Evolutionary conservation across 2,113 vertebrate genomes (phyloP).

Genomic region (Perca schrenkii): DNA sequence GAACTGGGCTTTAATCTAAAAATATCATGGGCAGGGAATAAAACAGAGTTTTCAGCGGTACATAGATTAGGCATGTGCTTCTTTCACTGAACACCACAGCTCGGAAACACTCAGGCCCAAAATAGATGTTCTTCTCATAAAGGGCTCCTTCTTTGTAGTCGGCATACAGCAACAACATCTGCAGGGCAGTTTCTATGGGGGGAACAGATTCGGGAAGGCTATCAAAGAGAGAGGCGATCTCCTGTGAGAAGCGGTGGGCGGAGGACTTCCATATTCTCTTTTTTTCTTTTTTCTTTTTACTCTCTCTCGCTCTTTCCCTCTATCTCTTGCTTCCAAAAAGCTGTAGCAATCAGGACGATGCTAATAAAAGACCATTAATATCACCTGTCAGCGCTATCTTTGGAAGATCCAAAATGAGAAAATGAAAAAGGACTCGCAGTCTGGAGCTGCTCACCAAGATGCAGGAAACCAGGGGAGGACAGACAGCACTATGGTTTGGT

Average conservation of each 20-base stretch:
- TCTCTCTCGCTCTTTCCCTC: conserved; percentile 44
- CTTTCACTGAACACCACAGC: conserved; percentile 73
- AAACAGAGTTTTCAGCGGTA: conserved; percentile 79
- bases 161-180: conserved; percentile 86
- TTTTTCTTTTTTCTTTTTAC: conserved; percentile 33
- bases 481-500: neutral
- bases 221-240: conserved; percentile 87
- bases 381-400: conserved; percentile 84
- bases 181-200: conserved; percentile 87
- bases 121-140: conserved; percentile 87
- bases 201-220: conserved; percentile 84
- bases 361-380: conserved; percentile 86
- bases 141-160: conserved; percentile 89
- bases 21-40: conserved; percentile 83
- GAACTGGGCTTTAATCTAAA: conserved; percentile 87
- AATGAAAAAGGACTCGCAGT: conserved; percentile 72
- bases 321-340: conserved; percentile 70
- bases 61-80: conserved; percentile 76
- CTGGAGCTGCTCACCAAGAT: conserved; percentile 57
- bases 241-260: conserved; percentile 82
- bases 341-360: conserved; percentile 78
- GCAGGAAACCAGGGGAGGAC: conserved; percentile 33
- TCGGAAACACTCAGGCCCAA: conserved; percentile 83
- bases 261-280: conserved; percentile 78
- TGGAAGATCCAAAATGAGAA: conserved; percentile 81